Evolutionary conservation across 2,888 invertebrate species (phyloP).

Genomic region (Tricholauxania praeusta): DNA sequence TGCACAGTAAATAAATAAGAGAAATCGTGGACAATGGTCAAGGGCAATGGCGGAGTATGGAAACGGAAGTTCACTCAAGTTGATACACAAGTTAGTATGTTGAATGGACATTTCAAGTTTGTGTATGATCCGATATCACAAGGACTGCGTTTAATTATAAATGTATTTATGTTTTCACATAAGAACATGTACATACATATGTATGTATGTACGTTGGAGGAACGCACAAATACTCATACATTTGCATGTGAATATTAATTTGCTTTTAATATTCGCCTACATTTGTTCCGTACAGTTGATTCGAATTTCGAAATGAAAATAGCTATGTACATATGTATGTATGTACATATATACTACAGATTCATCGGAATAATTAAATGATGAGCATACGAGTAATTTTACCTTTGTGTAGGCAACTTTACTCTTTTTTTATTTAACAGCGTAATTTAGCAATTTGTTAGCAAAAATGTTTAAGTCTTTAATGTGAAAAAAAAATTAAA

Average conservation of each 20-base stretch:
- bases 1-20: not conserved
- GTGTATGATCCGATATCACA: constrained; percentile 8
- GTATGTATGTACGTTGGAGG: constrained; percentile 2
- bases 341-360: not conserved
- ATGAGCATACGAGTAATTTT: not conserved
- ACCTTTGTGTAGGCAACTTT: constrained; percentile 34
- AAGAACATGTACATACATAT: not conserved
- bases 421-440: constrained; percentile 49
- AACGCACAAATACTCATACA: constrained; percentile 10
- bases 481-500: too few relatives aligned
- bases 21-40: constrained; percentile 11
- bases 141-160: constrained; percentile 6
- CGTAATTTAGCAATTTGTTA: too few relatives aligned
- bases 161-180: constrained; percentile 1
- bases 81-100: constrained; percentile 62
- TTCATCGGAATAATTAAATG: constrained; percentile 18
- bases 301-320: not conserved
- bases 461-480: too few relatives aligned
- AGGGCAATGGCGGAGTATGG: not conserved
- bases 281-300: not conserved
- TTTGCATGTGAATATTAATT: not conserved
- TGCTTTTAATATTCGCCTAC: constrained; percentile 9
- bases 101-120: constrained; percentile 52
- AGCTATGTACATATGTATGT: too few relatives aligned
- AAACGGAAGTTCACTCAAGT: not conserved